Base-by-base conservation (phyloP, 1,140 invertebrate genomes). In the Leucophenga varia region DNA sequence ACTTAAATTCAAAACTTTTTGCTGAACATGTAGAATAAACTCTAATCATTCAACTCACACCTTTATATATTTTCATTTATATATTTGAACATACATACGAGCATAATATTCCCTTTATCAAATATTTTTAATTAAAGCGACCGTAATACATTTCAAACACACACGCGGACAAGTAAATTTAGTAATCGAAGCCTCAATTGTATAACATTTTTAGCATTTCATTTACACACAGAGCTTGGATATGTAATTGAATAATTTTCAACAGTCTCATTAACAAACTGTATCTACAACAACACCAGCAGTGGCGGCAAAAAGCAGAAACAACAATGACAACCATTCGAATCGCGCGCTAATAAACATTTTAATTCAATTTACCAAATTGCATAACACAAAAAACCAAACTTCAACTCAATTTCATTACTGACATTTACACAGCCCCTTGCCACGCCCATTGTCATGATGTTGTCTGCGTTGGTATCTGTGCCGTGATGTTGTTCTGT, bases 341-440 rank as follows among this genome's bases (percentile, higher is more conserved):
- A 44, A 45, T 45, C 46, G 52, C 43, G 30, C 55, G 48, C 49
- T 64, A 64, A 64, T 65, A 65, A 65, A 65, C 61, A 65, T 65
- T 65, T 65, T 56, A 61, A 65, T 65, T 65, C 63, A 65, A 65
- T 65, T 65, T 65, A 51, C 55, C 47, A 65, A 63, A 65, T 67
- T 65, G 53, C 51, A 48, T 46, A 53, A 30, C 48, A 37, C 28
- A 30, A 30, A n/a, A 65, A 65, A 64, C 55, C 59, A 65, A 65
- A 59, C 55, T 61, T 65, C 52, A 65, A 65, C 63, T 65, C 47
- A 56, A 65, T 65, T 65, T 65, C 59, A 65, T 64, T 64, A 64
- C 40, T 52, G 53, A 35, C 60, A 54, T 56, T 59, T 51, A 59
- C 49, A 43, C 37, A 21, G 21, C 25, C 12, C 14, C 21, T 25